Evolutionary conservation across 2,113 vertebrate genomes (phyloP).

Genomic region (Anoplopoma fimbria): DNA sequence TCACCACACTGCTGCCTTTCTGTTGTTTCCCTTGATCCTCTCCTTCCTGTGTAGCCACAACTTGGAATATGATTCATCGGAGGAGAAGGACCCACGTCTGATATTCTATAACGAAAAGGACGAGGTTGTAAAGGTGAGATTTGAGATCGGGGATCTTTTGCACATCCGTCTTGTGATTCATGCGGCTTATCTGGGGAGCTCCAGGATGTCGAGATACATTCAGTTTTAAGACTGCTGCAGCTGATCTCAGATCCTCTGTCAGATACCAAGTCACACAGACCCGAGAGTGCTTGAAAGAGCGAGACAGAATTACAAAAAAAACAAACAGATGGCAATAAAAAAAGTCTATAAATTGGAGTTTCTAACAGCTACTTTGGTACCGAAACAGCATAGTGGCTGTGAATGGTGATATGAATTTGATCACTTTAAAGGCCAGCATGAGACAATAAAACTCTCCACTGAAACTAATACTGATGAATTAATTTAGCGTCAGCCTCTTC

Average conservation of each 20-base stretch:
- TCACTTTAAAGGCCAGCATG: conserved; percentile 7
- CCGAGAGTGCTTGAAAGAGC: conserved; percentile 24
- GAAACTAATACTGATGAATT: conserved; percentile 22
- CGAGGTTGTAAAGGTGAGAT: conserved; percentile 84
- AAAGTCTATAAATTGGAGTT: conserved; percentile 11
- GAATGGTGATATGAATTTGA: conserved; percentile 30
- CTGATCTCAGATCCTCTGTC: conserved; percentile 41
- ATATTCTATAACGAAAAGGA: conserved; percentile 84
- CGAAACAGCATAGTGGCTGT: neutral
- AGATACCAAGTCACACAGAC: conserved; percentile 21
- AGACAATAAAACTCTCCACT: conserved; percentile 27
- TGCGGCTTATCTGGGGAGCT: conserved; percentile 22
- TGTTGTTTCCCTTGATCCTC: conserved; percentile 74
- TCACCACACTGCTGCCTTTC: conserved; percentile 13
- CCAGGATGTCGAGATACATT: conserved; percentile 21
- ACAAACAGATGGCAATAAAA: neutral
- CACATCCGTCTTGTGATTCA: neutral
- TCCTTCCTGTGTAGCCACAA: conserved; percentile 78
- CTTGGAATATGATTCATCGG: conserved; percentile 83
- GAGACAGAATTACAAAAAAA: neutral
- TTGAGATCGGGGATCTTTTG: neutral
- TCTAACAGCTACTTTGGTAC: conserved; percentile 23
- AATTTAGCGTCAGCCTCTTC: neutral
- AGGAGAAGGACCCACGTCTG: conserved; percentile 82
- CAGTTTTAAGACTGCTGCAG: conserved; percentile 21